Evolutionary conservation across 2,797 vertebrate genomes (phyloP), one percentile per base, ranked within the genome.

Genomic region (Notolepis coatsorum): DNA sequence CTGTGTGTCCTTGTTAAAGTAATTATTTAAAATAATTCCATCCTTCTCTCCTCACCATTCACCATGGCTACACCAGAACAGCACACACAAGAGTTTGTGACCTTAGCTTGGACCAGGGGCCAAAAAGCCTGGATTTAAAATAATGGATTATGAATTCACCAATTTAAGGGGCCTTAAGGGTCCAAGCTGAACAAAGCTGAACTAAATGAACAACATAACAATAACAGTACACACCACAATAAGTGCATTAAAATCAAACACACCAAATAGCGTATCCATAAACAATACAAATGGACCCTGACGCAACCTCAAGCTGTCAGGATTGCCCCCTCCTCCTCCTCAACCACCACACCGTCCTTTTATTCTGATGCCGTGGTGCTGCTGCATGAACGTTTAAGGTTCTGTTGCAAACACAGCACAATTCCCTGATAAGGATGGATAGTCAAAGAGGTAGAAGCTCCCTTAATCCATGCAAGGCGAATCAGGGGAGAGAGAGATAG

Each of bases 401-500:
- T 47, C 31, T 61, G n/a, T 47, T 68, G 50, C 57, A 41, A 27
- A 33, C 42, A 41, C 59, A 59, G 71, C 71, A 69, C 15, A 54
- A 55, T 43, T 53, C 37, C 53, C 27, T 57, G 49, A 75, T 54
- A 52, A 53, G 35, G 25, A 60, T 7, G 41, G 43, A 62, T 27
- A 33, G 49, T 31, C 13, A 58, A 49, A 64, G 25, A 52, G 57
- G 25, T n/a, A 56, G 39, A 33, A 33, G 27, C 64, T 28, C 13
- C 39, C 65, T 73, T 71, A 70, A 73, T 66, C 51, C 41, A 57
- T 56, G 43, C 43, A 57, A 63, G 59, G 52, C 7, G 7, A 81
- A 69, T 72, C 64, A 47, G 39, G 17, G 21, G 2, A 27, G 12
- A 53, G 33, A 46, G 18, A 53, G 33, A 56, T 73, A 33, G 4